Base-by-base conservation (phyloP, 1,140 invertebrate genomes). In the Leguminivora glycinivorella region DNA sequence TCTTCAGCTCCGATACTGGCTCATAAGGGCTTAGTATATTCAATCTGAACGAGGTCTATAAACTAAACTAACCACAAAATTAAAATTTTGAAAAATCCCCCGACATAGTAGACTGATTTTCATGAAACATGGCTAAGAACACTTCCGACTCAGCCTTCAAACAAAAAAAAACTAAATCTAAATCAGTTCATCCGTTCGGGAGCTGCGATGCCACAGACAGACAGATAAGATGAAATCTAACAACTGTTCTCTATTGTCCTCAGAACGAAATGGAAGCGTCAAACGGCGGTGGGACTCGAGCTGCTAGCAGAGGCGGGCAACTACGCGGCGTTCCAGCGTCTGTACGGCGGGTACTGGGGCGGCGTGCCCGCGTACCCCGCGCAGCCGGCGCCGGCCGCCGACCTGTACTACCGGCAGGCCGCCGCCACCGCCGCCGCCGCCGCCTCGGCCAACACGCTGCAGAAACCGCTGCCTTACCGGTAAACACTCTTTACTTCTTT, bases 191-290 rank as follows among this genome's bases (percentile, higher is more conserved):
- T n/a, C n/a, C n/a, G n/a, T n/a, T n/a, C n/a, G n/a, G n/a, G n/a
- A n/a, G n/a, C n/a, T n/a, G n/a, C n/a, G n/a, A n/a, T n/a, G n/a
- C n/a, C n/a, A n/a, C n/a, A n/a, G n/a, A n/a, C n/a, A n/a, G n/a
- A n/a, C n/a, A n/a, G n/a, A n/a, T n/a, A 17, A 43, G 17, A 17
- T 0, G n/a, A 43, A 43, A n/a, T n/a, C 22, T 17, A 66, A 60
- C 5, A 10, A 9, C 31, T 34, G 25, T 31, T 34, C 68, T 70
- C 38, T 82, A 88, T 84, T 93, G 80, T 88, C 93, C 93, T 10
- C 95, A 99, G 98, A 92, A 99, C 99, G 81, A 99, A 99, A 93
- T 99, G 98, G 98, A 99, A 99, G 90, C 94, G 99, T 5, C 99
- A 99, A 92, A 99, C 98, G 2, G 98, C 98, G 0, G 98, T 99